These are phyloP conservation scores for Perithous albicinctus DNA, from an alignment of 2,888 invertebrate species.

Conservation along the genomic window DNA sequence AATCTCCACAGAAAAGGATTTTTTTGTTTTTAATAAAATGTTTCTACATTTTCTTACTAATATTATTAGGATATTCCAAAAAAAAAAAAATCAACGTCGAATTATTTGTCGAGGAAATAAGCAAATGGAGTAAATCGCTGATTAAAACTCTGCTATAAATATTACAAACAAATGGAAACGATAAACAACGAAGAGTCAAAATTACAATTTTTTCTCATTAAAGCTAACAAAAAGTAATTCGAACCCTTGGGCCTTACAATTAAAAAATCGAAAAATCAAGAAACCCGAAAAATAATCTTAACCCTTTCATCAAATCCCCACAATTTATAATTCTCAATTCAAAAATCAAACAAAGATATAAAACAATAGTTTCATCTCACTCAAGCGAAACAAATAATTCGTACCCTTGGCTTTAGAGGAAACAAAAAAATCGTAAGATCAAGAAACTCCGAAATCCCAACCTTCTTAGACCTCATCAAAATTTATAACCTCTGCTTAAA, in stretches of 20 bases:
- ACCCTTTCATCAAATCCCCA: not conserved
- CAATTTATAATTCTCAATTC: not conserved
- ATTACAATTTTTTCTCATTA: too few species aligned
- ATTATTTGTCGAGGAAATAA: too few species aligned
- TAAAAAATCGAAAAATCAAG: not conserved
- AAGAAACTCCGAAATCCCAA: slow-evolving; percentile 15
- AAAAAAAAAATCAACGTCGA: too few species aligned
- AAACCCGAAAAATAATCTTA: not conserved
- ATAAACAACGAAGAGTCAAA: too few species aligned
- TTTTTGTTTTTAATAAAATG: too few species aligned
- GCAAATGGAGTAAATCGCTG: too few species aligned
- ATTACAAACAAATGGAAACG: too few species aligned
- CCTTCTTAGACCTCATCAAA: not conserved
- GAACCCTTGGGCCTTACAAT: not conserved
- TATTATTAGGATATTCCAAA: too few species aligned
- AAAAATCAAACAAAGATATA: not conserved
- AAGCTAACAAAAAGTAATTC: too few species aligned
- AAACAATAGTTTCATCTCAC: not conserved
- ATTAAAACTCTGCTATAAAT: too few species aligned
- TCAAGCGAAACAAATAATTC: not conserved
- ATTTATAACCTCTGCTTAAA: slow-evolving; percentile 26
- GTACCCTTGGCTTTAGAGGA: not conserved
- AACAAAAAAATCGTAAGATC: slow-evolving; percentile 19
- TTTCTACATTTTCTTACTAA: too few species aligned
- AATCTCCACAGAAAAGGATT: too few species aligned